A percentile compares a stretch with the other conserved stretches of the same genome.
These are phyloP conservation scores for Macaria liturata DNA, from an alignment of 2,888 invertebrate genomes.

Conservation along the genomic window DNA sequence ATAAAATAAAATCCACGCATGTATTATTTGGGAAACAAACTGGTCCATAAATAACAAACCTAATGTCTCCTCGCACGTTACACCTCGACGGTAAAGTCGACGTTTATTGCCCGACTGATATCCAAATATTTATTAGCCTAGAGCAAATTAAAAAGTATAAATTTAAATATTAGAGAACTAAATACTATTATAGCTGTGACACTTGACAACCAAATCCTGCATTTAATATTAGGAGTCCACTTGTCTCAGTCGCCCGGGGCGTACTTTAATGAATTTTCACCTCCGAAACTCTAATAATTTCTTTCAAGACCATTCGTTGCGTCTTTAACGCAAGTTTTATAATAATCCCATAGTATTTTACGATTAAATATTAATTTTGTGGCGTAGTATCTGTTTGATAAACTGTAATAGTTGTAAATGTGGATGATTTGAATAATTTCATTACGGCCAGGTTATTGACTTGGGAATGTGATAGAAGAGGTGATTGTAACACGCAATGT, in stretches of 20 bases:
- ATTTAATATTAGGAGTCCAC: conserved; percentile 50
- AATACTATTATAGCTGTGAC: conserved; percentile 53
- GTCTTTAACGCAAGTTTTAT: conserved; percentile 47
- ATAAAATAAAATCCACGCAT: conserved; percentile 39
- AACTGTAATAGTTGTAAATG: conserved; percentile 27
- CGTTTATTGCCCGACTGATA: conserved; percentile 60
- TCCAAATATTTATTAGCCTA: conserved; percentile 69
- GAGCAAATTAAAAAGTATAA: conserved; percentile 71
- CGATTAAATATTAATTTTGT: conserved; percentile 55
- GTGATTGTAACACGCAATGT: conserved; percentile 13
- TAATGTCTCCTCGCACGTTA: conserved; percentile 49
- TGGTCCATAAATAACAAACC: conserved; percentile 48
- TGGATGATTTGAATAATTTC: conserved; percentile 39
- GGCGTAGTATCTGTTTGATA: conserved; percentile 36
- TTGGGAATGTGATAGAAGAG: conserved; percentile 12
- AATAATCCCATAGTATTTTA: conserved; percentile 57
- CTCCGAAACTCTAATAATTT: conserved; percentile 49
- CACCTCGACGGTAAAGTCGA: conserved; percentile 55
- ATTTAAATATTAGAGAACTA: conserved; percentile 60
- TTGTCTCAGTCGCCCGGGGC: conserved; percentile 62
- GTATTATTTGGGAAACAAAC: conserved; percentile 47
- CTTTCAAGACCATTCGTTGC: conserved; percentile 33
- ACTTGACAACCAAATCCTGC: conserved; percentile 66
- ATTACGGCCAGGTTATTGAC: conserved; percentile 15
- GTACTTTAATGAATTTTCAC: conserved; percentile 63